Evolutionary conservation across 2,888 invertebrate species (phyloP).

Genomic region (Drosophila affinis): DNA sequence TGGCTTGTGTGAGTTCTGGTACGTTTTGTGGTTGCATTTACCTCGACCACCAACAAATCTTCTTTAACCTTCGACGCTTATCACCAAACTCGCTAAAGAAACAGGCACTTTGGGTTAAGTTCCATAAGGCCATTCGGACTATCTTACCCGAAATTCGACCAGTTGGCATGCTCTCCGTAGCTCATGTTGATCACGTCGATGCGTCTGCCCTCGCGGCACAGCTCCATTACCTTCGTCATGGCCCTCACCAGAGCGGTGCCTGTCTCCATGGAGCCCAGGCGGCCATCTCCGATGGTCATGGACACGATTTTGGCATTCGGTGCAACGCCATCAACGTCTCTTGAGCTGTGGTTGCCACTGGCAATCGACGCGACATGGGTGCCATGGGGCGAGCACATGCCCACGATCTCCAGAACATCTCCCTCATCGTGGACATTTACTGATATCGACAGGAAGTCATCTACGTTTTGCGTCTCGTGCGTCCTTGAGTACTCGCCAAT

Average conservation of each 20-base stretch:
- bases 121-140: background rate
- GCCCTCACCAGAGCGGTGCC: conserved; percentile 96
- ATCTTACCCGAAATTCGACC: conserved; percentile 93
- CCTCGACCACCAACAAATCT: conserved; percentile 59
- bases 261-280: conserved; percentile 98
- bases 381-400: conserved; percentile 97
- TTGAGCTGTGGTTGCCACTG: conserved; percentile 92
- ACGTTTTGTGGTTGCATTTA: conserved; percentile 51
- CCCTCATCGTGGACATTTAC: conserved; percentile 97
- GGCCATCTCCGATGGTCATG: conserved; percentile 95
- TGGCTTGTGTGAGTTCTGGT: conserved; percentile 6
- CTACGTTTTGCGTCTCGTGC: conserved; percentile 91
- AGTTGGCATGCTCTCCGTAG: conserved; percentile 97
- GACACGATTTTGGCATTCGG: conserved; percentile 98
- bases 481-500: conserved; percentile 93
- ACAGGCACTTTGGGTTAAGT: conserved; percentile 14
- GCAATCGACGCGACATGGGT: conserved; percentile 99
- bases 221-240: conserved; percentile 93
- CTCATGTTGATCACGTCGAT: conserved; percentile 98
- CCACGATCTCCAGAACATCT: conserved; percentile 95
- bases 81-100: conserved; percentile 53
- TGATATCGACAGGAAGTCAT: conserved; percentile 93
- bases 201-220: conserved; percentile 85
- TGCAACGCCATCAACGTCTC: conserved; percentile 96
- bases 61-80: conserved; percentile 72